Conservation (phyloP, 1,140 invertebrate genomes). For the Cydia strobilella region DNA sequence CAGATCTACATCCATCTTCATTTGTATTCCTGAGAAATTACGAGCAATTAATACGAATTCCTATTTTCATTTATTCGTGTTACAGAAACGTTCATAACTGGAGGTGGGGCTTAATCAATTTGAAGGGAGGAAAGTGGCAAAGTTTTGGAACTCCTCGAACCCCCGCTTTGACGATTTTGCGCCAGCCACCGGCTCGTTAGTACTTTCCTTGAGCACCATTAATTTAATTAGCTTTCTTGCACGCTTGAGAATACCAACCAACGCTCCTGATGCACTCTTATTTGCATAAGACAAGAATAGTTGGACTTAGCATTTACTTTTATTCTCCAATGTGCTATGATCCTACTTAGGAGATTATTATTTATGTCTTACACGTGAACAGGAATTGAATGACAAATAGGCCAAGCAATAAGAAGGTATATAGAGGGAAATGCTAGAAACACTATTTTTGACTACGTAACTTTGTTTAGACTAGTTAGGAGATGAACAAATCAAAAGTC, state of each 20-base stretch:
- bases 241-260: not conserved
- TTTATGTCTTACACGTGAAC: not conserved
- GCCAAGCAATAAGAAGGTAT: too few species aligned
- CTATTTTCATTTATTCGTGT: conserved; percentile 21
- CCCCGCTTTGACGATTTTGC: conserved; percentile 19
- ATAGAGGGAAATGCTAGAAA: too few species aligned
- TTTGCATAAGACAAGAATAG: not conserved
- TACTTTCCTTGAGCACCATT: conserved; percentile 3
- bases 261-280: conserved; percentile 3
- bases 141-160: conserved; percentile 1
- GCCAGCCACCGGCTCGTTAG: conserved; percentile 19
- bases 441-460: too few species aligned
- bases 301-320: not conserved
- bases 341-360: too few species aligned
- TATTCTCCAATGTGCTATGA: too few species aligned
- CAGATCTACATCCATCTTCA: conserved; percentile 20
- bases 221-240: conserved; percentile 20
- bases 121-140: conserved; percentile 7
- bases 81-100: conserved; percentile 8
- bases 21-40: conserved; percentile 14
- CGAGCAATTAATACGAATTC: conserved; percentile 11
- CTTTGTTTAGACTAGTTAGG: too few species aligned
- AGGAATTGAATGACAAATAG: not conserved
- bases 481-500: too few species aligned
- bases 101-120: conserved; percentile 22